Conservation (phyloP, 2,113 vertebrate genomes). For the Dasyurus viverrinus region DNA sequence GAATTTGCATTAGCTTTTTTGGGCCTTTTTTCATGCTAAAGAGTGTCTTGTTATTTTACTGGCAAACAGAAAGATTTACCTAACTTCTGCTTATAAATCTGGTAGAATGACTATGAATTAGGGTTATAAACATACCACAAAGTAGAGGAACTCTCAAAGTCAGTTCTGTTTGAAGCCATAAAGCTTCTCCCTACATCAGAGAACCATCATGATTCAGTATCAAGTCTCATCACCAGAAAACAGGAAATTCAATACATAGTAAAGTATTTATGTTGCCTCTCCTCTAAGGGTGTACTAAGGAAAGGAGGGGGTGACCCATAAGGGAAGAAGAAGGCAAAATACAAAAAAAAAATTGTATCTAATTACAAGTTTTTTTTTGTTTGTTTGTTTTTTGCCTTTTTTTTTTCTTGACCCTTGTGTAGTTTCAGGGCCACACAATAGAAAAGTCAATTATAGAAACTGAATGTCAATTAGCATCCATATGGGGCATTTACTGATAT, state of each 20-base stretch:
- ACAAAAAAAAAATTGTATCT: neutral
- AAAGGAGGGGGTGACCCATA: neutral
- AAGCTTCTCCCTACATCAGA: neutral
- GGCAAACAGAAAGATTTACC: slow-evolving; percentile 1
- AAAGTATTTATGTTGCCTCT: neutral
- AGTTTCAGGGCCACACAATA: neutral
- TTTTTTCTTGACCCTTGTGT: neutral
- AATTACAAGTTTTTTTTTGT: neutral
- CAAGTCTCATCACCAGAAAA: neutral
- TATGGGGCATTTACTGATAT: neutral
- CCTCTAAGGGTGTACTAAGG: fast-evolving
- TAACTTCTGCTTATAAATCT: neutral
- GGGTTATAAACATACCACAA: neutral
- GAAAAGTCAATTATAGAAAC: neutral
- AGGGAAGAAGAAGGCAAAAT: neutral
- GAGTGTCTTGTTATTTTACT: neutral
- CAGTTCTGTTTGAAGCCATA: neutral
- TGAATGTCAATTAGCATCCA: neutral
- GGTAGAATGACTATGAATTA: neutral
- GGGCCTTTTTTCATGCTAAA: neutral
- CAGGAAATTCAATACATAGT: neutral
- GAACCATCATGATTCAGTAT: neutral
- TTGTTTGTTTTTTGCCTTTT: neutral
- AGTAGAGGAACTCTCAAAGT: neutral
- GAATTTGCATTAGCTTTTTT: slow-evolving; percentile 35